These are phyloP conservation scores for Diarsia brunnea DNA, from an alignment of 2,888 invertebrate genomes.

Conservation along the genomic window DNA sequence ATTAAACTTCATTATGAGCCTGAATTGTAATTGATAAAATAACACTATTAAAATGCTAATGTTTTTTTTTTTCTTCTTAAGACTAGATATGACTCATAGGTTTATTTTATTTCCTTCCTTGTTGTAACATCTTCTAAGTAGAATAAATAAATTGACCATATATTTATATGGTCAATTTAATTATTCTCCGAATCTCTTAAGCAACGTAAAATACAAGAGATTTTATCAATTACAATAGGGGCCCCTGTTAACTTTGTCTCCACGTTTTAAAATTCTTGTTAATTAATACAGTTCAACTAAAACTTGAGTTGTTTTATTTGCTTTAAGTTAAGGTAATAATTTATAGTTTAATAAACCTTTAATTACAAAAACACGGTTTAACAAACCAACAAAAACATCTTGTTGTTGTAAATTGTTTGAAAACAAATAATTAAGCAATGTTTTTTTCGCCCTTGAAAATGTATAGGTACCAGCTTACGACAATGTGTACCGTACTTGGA, in stretches of 20 bases:
- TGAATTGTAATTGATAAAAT: slow-evolving; percentile 41
- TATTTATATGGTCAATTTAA: not conserved
- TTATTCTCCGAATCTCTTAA: not conserved
- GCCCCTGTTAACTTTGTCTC: slow-evolving; percentile 51
- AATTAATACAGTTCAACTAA: slow-evolving; percentile 72
- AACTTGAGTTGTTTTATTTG: slow-evolving; percentile 50
- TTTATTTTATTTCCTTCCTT: not conserved
- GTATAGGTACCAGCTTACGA: not conserved
- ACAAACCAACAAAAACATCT: not conserved
- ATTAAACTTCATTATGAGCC: slow-evolving; percentile 24
- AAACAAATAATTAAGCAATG: not conserved
- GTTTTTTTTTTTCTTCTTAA: not conserved
- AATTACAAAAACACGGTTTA: not conserved
- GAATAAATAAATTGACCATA: no score
- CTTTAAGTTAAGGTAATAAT: not conserved
- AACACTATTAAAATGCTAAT: not conserved
- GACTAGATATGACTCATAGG: not conserved
- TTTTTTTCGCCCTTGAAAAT: not conserved
- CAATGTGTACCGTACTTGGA: not conserved
- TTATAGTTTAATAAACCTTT: not conserved
- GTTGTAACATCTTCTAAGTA: not conserved
- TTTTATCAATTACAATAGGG: slow-evolving; percentile 36
- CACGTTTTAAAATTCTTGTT: slow-evolving; percentile 70
- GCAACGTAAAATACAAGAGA: not conserved
- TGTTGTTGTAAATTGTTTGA: not conserved